Evolutionary conservation across 2,113 vertebrate species (phyloP), one percentile per base, ranked within the genome.

Genomic region (Megaptera novaeangliae): DNA sequence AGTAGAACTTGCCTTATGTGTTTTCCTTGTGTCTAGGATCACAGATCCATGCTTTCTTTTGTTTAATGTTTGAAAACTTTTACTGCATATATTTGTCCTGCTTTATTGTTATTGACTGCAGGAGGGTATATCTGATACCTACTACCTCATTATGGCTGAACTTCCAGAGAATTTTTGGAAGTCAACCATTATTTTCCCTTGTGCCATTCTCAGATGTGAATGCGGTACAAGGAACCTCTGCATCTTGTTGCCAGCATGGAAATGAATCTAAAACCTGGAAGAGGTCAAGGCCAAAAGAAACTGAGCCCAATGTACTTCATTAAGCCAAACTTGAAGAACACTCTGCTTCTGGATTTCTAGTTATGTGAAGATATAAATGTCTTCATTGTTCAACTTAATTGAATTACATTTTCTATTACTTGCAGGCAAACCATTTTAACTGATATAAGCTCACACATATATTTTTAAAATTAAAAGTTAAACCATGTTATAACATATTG

Each of bases 401-500:
- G 92, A 80, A 89, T 94, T 74, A 69, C 13, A 72, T 88, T 88
- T 77, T 90, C 34, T 74, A 2, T 92, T 81, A 80, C 34, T 87
- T 90, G 6, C 3, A 75, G 72, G 59, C 4, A 80, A 71, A 27
- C 34, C 15, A 21, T 88, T 78, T 84, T 78, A 94, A 95, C 36
- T 81, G 20, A 88, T 80, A 52, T 41, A 94, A 95, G 9, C 41
- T 15, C n/a, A 74, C 5, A 81, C 4, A 41, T 46, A 18, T 44
- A 64, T 81, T 77, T 96, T 91, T n/a, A 15, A 80, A 93, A 74
- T 85, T 80, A 74, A 91, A 85, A 77, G 64, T 81, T 89, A 92
- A 81, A 72, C 85, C 46, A 71, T 59, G 6, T 84, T 57, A 77
- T 77, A 84, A 59, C 34, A 57, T 20, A 74, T 12, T 85, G 2